Percentiles rank a stretch among this genome's conserved stretches.
These are phyloP conservation scores for Upupa epops DNA, from an alignment of 2,113 vertebrate genomes.

Conservation along the genomic window DNA sequence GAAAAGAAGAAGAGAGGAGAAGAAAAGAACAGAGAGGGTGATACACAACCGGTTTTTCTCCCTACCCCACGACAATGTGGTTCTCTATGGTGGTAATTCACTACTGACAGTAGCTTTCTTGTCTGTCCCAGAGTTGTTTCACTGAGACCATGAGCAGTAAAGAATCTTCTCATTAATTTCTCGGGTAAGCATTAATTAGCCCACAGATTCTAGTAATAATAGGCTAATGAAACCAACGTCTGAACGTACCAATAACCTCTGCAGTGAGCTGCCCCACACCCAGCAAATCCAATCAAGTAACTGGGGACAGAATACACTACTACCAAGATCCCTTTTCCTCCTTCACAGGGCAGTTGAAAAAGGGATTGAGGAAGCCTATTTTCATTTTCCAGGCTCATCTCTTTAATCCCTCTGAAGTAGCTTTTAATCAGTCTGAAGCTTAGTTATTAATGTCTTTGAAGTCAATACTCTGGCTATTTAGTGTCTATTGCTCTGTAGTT, in stretches of 20 bases:
- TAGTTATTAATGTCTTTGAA: background rate
- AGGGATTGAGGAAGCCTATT: background rate
- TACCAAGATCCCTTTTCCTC: background rate
- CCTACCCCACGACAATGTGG: no score
- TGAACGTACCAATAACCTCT: conserved; percentile 4
- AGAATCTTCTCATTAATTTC: conserved; percentile 55
- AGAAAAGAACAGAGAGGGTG: no score
- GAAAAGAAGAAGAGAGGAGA: no score
- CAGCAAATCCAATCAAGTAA: conserved; percentile 2
- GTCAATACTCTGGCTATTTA: background rate
- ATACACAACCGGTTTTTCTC: no score
- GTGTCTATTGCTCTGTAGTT: background rate
- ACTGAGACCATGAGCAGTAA: conserved; percentile 38
- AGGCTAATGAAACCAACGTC: background rate
- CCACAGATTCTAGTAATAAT: conserved; percentile 11
- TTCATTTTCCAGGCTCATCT: background rate
- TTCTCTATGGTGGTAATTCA: conserved; percentile 26
- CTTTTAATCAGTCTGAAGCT: background rate
- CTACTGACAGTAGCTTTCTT: conserved; percentile 35
- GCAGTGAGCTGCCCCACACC: conserved; percentile 3
- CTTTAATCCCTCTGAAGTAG: background rate
- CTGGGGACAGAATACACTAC: background rate
- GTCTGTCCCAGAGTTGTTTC: conserved; percentile 36
- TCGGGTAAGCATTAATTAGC: conserved; percentile 41
- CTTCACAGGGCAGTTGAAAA: background rate